Percentiles rank a stretch among this genome's conserved stretches.
phyloP scores from a whole-genome alignment of 2,888 invertebrate genomes.

The Drosophila planitibia region DNA sequence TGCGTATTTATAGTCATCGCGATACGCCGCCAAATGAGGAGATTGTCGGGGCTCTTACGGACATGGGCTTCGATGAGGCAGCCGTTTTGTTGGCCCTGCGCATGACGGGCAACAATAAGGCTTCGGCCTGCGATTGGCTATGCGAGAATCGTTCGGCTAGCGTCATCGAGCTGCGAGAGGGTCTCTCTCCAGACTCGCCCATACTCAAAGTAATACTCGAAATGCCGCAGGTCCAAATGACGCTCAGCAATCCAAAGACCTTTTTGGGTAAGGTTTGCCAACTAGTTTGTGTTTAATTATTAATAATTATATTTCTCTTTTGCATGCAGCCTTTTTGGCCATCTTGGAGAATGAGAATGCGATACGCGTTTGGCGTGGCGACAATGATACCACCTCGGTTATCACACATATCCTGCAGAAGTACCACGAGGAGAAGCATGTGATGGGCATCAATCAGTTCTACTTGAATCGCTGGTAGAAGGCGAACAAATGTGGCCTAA shows the following conservation, averaged over 20 bases:
- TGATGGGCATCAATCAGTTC: conserved; percentile 86
- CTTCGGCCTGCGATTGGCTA: conserved; percentile 89
- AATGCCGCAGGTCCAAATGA: conserved; percentile 89
- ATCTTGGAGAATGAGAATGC: conserved; percentile 89
- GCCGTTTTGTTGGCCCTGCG: conserved; percentile 87
- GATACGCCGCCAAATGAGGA: conserved; percentile 83
- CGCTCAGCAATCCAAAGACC: conserved; percentile 88
- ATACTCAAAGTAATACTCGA: conserved; percentile 88
- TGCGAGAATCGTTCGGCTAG: conserved; percentile 87
- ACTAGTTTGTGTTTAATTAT: too few species aligned
- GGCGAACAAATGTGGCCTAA: conserved; percentile 63
- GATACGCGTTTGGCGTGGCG: conserved; percentile 88
- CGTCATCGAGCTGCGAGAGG: conserved; percentile 87
- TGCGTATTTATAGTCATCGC: conserved; percentile 84
- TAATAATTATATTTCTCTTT: not conserved
- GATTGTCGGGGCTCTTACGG: conserved; percentile 77
- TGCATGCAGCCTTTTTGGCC: conserved; percentile 87
- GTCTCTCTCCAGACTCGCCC: conserved; percentile 87
- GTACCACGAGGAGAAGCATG: conserved; percentile 88
- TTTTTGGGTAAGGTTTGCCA: conserved; percentile 86
- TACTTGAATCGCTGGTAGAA: conserved; percentile 82
- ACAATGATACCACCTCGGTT: conserved; percentile 89
- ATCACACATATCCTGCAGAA: conserved; percentile 89
- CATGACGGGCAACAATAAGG: conserved; percentile 88
- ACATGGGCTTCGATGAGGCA: conserved; percentile 88